Evolutionary conservation across 2,797 vertebrate genomes (phyloP).

Genomic region (Huso huso): DNA sequence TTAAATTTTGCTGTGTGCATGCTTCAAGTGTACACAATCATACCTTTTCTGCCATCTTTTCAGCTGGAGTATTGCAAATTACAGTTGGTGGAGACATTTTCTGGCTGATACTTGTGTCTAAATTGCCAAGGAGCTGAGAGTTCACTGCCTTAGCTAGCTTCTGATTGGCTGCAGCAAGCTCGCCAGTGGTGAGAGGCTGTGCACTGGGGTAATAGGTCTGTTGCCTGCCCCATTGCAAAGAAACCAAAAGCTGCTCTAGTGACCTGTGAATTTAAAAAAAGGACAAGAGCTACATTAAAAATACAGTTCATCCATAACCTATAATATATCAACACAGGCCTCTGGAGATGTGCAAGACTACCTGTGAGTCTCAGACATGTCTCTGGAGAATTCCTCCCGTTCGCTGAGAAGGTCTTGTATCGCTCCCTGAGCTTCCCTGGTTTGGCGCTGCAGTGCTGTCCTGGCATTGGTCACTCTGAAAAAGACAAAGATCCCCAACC

Average conservation of each 20-base stretch:
- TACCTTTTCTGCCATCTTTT: constrained; percentile 97
- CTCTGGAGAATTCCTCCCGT: constrained; percentile 76
- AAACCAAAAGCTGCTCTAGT: constrained; percentile 85
- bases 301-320: too few species aligned
- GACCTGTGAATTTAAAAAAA: constrained; percentile 52
- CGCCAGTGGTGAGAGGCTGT: constrained; percentile 77
- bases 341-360: constrained; percentile 33
- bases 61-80: constrained; percentile 82
- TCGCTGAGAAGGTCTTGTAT: constrained; percentile 87
- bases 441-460: constrained; percentile 78
- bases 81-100: constrained; percentile 51
- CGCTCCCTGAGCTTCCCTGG: constrained; percentile 83
- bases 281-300: too few species aligned
- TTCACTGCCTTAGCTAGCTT: constrained; percentile 80
- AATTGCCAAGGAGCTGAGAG: constrained; percentile 80
- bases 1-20: neutral
- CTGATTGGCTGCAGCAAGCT: constrained; percentile 74
- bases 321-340: too few species aligned
- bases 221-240: constrained; percentile 89
- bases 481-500: constrained; percentile 12
- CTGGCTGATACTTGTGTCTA: constrained; percentile 39
- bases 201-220: constrained; percentile 83
- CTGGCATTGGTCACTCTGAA: constrained; percentile 82
- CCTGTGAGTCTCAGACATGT: constrained; percentile 86
- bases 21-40: neutral